phyloP scores from a whole-genome alignment of 2,797 vertebrate species.

The Anolis apletophallus region DNA sequence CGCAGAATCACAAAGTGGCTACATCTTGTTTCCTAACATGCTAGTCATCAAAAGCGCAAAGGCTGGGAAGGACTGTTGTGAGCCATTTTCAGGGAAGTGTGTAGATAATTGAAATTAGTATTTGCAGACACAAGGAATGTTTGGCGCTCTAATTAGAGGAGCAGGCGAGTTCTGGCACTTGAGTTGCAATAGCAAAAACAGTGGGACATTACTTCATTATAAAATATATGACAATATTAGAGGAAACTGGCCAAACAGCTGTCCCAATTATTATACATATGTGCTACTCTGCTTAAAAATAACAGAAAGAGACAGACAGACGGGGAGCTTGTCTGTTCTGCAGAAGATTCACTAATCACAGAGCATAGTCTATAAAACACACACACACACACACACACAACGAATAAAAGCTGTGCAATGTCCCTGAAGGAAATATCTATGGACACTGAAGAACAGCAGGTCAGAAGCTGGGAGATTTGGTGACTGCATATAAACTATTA shows the following conservation, averaged over 20 bases:
- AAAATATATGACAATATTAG: conserved; percentile 63
- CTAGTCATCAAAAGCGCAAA: conserved; percentile 50
- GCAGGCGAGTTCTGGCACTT: conserved; percentile 30
- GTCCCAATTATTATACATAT: conserved; percentile 62
- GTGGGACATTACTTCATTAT: conserved; percentile 57
- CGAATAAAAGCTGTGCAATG: conserved; percentile 28
- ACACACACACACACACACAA: conserved; percentile 19
- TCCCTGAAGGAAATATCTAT: conserved; percentile 41
- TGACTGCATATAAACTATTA: conserved; percentile 43
- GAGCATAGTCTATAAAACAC: conserved; percentile 7
- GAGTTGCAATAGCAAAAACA: conserved; percentile 51
- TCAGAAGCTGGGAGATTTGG: conserved; percentile 39
- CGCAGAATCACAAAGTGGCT: conserved; percentile 12
- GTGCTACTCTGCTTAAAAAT: conserved; percentile 42
- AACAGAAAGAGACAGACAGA: not conserved
- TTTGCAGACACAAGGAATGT: conserved; percentile 60
- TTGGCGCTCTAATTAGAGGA: conserved; percentile 68
- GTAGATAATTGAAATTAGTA: conserved; percentile 67
- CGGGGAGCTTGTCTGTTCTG: conserved; percentile 49
- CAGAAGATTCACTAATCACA: conserved; percentile 41
- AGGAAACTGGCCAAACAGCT: conserved; percentile 68
- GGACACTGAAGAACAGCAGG: conserved; percentile 37
- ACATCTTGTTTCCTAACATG: conserved; percentile 46
- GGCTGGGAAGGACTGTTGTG: conserved; percentile 49
- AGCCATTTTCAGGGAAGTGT: conserved; percentile 61